Conservation (phyloP, 2,113 vertebrate species). For the Vombatus ursinus region DNA sequence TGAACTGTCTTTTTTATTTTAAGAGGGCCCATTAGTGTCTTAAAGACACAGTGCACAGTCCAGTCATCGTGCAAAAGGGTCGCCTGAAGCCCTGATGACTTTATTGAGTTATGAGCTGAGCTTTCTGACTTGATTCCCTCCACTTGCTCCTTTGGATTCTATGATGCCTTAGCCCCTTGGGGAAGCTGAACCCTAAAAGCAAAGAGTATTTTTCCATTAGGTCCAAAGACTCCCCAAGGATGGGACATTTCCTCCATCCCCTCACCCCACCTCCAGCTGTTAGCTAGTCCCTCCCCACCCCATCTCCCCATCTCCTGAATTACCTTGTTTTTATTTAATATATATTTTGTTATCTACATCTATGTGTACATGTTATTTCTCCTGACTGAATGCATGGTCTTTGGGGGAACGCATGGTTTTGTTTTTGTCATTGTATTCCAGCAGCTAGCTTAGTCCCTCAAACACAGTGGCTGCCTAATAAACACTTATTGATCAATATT, state of each 20-base stretch:
- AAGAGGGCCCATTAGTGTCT: constrained; percentile 81
- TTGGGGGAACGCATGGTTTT: background rate
- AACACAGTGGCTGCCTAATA: background rate
- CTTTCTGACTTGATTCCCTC: constrained; percentile 20
- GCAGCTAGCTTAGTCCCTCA: background rate
- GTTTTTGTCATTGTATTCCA: background rate
- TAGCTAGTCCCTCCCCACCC: background rate
- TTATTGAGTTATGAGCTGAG: constrained; percentile 15
- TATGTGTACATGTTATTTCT: background rate
- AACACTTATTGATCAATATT: background rate
- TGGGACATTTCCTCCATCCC: background rate
- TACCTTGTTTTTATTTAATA: background rate
- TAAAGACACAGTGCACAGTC: constrained; percentile 80
- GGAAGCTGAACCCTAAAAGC: background rate
- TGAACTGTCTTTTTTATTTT: constrained; percentile 82
- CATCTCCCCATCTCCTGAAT: background rate
- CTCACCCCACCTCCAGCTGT: background rate
- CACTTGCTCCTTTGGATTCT: background rate
- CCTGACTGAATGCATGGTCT: background rate
- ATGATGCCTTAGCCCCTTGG: background rate
- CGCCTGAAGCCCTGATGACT: background rate
- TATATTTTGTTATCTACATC: background rate
- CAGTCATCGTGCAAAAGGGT: constrained; percentile 62
- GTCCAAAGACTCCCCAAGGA: background rate
- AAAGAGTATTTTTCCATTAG: background rate